Percentiles rank a stretch among this genome's conserved stretches.
Conservation (phyloP, 2,797 vertebrate species). For the Zalophus californianus region DNA sequence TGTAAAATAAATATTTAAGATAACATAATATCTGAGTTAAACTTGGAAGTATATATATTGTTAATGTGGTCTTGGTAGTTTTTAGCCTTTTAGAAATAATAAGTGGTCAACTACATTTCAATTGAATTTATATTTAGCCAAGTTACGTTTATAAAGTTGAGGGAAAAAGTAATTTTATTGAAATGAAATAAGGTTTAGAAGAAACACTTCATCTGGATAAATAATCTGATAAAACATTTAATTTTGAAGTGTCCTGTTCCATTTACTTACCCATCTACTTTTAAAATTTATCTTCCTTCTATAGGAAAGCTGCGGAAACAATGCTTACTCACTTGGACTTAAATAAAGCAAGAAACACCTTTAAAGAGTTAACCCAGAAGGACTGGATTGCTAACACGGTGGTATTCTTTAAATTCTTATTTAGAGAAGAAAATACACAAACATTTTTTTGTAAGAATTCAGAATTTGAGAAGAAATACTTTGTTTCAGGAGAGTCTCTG, state of each 20-base stretch:
- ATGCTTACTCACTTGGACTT: conserved; percentile 73
- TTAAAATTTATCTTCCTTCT: background rate
- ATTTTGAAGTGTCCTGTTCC: background rate
- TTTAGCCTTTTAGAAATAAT: conserved; percentile 28
- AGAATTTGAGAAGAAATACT: conserved; percentile 40
- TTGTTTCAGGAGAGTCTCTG: background rate
- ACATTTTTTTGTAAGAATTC: conserved; percentile 6
- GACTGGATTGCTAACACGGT: conserved; percentile 82
- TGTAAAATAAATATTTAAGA: conserved; percentile 43
- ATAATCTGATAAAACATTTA: conserved; percentile 5
- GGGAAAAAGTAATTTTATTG: background rate
- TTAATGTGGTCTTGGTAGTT: background rate
- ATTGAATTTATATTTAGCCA: background rate
- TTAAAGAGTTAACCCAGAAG: conserved; percentile 76
- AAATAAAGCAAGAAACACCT: conserved; percentile 70
- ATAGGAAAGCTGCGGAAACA: conserved; percentile 49
- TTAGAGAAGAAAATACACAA: conserved; percentile 24
- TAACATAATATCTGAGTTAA: background rate
- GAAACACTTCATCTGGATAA: background rate
- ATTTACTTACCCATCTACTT: background rate
- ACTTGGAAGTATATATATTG: background rate
- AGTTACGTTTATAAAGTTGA: conserved; percentile 11
- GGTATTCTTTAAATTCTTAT: conserved; percentile 37
- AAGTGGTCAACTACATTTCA: background rate
- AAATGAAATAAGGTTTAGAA: background rate